These are phyloP conservation scores for Anastatus disparis DNA, from an alignment of 1,140 invertebrate species.

Conservation along the genomic window DNA sequence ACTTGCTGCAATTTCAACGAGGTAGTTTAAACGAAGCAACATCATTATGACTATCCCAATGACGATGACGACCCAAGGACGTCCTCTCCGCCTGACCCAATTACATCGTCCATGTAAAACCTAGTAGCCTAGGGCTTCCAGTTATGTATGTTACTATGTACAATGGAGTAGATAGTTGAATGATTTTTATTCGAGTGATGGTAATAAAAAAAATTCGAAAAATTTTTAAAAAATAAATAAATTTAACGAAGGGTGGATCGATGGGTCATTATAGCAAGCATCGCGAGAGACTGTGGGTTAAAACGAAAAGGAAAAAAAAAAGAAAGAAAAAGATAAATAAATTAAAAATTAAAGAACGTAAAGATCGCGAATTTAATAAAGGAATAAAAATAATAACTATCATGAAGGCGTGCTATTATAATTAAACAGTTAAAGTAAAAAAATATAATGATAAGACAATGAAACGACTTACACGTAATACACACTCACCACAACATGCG, in stretches of 20 bases:
- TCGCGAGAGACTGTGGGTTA: too few species aligned
- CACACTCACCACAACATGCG: neutral
- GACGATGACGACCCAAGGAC: slow-evolving; percentile 27
- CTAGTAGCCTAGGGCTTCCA: slow-evolving; percentile 69
- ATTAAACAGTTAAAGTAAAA: slow-evolving; percentile 23
- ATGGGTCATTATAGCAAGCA: too few species aligned
- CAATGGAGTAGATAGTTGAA: slow-evolving; percentile 62
- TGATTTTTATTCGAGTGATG: slow-evolving; percentile 60
- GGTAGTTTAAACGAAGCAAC: neutral
- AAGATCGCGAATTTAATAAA: neutral
- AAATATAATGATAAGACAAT: slow-evolving; percentile 17
- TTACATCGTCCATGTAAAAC: slow-evolving; percentile 66
- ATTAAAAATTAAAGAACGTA: neutral
- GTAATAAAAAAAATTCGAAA: too few species aligned
- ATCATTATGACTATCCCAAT: neutral
- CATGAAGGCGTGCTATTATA: neutral
- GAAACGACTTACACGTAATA: neutral
- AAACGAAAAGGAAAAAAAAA: neutral
- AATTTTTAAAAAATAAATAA: too few species aligned
- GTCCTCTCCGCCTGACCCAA: slow-evolving; percentile 51
- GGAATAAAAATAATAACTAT: neutral
- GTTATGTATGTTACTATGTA: slow-evolving; percentile 67
- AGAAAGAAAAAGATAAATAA: neutral
- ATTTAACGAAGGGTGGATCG: neutral
- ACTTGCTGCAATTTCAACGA: neutral